phyloP scores from a whole-genome alignment of 1,140 invertebrate species.

The Harpegnathos saltator region DNA sequence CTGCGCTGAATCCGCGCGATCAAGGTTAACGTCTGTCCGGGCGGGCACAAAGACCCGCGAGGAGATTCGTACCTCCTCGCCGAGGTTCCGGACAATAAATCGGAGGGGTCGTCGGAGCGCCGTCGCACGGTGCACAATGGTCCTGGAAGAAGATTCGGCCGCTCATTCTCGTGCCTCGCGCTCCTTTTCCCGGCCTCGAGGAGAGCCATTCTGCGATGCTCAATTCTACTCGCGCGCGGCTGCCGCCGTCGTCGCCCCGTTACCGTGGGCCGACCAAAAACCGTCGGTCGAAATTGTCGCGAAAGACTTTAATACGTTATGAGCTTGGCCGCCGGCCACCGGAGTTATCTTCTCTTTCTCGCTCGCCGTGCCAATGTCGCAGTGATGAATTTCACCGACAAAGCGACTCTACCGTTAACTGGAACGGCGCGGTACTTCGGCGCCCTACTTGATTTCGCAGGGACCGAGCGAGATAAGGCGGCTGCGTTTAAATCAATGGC shows the following conservation, averaged over 20 bases:
- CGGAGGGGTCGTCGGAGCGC: not conserved
- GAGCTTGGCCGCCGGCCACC: conserved; percentile 49
- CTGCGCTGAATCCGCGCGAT: conserved; percentile 1
- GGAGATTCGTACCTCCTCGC: conserved; percentile 3
- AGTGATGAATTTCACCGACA: conserved; percentile 49
- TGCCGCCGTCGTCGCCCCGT: conserved; percentile 10
- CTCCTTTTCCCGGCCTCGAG: not conserved
- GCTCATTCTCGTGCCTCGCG: not conserved
- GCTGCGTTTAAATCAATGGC: conserved; percentile 48
- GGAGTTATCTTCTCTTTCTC: conserved; percentile 28
- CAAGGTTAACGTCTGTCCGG: conserved; percentile 27
- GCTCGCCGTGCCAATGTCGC: conserved; percentile 34
- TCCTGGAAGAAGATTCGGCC: not conserved
- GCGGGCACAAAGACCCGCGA: conserved; percentile 26
- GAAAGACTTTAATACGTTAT: conserved; percentile 33
- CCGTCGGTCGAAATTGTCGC: conserved; percentile 33
- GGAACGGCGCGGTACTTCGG: conserved; percentile 11
- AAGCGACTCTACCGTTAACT: conserved; percentile 15
- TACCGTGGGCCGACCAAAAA: conserved; percentile 43
- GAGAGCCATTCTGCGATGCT: not conserved
- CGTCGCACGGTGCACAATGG: conserved; percentile 17
- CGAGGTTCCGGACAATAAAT: conserved; percentile 34
- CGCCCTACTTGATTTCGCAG: conserved; percentile 44
- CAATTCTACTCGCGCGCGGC: conserved; percentile 25
- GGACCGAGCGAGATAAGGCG: conserved; percentile 9